Evolutionary conservation across 1,140 invertebrate species (phyloP).

Genomic region (Drosophila nannoptera): DNA sequence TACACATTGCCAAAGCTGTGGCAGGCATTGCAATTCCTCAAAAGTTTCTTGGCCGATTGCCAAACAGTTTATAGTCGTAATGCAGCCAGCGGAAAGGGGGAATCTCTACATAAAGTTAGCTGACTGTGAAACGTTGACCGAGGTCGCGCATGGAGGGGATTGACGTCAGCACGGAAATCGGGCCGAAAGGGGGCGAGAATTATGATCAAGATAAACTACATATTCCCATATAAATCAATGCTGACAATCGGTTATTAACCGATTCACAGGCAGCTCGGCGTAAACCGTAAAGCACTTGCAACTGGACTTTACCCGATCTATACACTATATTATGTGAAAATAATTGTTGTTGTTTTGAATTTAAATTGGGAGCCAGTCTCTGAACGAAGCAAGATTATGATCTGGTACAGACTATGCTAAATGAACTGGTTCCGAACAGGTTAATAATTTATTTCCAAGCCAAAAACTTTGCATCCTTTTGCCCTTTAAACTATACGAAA

Average conservation of each 20-base stretch:
- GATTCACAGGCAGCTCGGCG: background rate
- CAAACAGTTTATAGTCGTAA: slow-evolving; percentile 44
- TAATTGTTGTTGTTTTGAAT: too few species aligned
- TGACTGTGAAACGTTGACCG: slow-evolving; percentile 39
- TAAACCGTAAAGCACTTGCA: background rate
- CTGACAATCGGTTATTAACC: background rate
- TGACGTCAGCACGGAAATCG: slow-evolving; percentile 24
- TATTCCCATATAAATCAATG: background rate
- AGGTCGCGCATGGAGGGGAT: slow-evolving; percentile 39
- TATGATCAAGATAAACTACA: background rate
- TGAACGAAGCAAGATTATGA: too few species aligned
- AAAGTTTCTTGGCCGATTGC: slow-evolving; percentile 46
- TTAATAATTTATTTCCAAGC: too few species aligned
- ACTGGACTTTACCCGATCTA: too few species aligned
- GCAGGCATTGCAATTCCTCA: slow-evolving; percentile 3
- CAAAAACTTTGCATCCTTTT: too few species aligned
- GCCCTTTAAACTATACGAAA: background rate
- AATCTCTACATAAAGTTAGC: background rate
- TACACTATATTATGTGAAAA: too few species aligned
- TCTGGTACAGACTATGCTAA: too few species aligned
- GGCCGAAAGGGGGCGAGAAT: background rate
- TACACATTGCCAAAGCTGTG: slow-evolving; percentile 42
- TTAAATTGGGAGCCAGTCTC: too few species aligned
- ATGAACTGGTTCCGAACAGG: too few species aligned
- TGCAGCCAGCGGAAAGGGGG: slow-evolving; percentile 7